A percentile compares a stretch with the other conserved stretches of the same genome.
These are phyloP conservation scores for Ostrea edulis DNA, from an alignment of 1,140 invertebrate genomes.

Conservation along the genomic window DNA sequence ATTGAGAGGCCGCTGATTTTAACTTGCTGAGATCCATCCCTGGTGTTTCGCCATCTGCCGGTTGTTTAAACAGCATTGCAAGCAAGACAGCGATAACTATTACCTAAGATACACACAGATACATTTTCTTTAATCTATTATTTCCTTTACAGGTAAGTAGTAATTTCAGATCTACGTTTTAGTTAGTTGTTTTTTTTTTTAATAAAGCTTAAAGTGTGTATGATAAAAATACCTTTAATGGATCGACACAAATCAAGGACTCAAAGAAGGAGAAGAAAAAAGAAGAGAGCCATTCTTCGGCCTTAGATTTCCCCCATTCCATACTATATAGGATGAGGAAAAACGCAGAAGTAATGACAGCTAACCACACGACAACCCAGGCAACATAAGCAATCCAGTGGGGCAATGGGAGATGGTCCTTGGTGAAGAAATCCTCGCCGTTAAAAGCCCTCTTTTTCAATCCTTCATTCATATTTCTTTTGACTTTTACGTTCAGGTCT, in stretches of 20 bases:
- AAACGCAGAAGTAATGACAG: slow-evolving; percentile 60
- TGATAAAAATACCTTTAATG: slow-evolving; percentile 67
- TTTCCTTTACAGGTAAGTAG: background rate
- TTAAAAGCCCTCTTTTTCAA: background rate
- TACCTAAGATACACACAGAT: slow-evolving; percentile 45
- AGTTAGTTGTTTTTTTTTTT: background rate
- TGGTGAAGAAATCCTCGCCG: slow-evolving; percentile 37
- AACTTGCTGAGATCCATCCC: slow-evolving; percentile 48
- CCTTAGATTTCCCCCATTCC: slow-evolving; percentile 72
- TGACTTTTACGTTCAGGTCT: slow-evolving; percentile 6
- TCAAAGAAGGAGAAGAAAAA: slow-evolving; percentile 72
- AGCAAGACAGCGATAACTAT: slow-evolving; percentile 53
- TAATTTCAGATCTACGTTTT: background rate
- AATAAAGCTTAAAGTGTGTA: background rate
- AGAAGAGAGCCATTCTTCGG: slow-evolving; percentile 71
- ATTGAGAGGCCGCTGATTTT: slow-evolving; percentile 1
- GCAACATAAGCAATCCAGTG: slow-evolving; percentile 63
- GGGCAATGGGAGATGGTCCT: slow-evolving; percentile 61
- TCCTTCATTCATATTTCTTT: slow-evolving; percentile 12
- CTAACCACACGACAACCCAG: slow-evolving; percentile 63
- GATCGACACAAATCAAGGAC: slow-evolving; percentile 69
- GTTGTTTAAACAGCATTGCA: slow-evolving; percentile 52
- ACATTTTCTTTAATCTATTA: background rate
- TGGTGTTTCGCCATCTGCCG: slow-evolving; percentile 48
- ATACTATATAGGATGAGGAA: slow-evolving; percentile 72